A percentile compares a stretch with the other conserved stretches of the same genome.
Evolutionary conservation across 2,797 vertebrate genomes (phyloP).

Genomic region (Clarias pachynema): DNA sequence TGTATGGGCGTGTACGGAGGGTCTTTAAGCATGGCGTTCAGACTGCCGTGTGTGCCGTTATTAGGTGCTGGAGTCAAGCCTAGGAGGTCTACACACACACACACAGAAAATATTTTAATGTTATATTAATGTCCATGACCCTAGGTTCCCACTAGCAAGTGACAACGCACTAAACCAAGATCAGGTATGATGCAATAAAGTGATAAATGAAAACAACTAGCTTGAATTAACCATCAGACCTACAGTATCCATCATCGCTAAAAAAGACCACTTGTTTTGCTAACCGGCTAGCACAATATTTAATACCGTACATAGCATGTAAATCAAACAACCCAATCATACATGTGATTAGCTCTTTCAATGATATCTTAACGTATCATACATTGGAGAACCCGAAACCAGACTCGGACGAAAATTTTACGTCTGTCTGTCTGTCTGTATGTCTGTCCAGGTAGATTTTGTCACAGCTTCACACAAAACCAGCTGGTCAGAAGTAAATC

Average conservation of each 20-base stretch:
- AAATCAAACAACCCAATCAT: no score
- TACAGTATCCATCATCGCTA: neutral
- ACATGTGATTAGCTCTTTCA: no score
- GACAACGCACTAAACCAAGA: neutral
- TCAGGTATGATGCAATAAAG: neutral
- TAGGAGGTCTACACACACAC: conserved; percentile 81
- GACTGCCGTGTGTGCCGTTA: conserved; percentile 92
- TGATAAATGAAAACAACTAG: neutral
- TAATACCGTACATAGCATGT: no score
- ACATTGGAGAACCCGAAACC: no score
- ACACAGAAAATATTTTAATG: conserved; percentile 22
- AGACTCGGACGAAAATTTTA: no score
- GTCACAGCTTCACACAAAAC: no score
- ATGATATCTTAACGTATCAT: no score
- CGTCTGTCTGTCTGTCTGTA: no score
- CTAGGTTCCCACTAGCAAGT: neutral
- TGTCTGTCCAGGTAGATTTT: no score
- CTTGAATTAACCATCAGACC: neutral
- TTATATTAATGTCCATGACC: neutral
- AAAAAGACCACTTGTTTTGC: no score
- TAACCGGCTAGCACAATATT: no score
- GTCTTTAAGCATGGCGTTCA: conserved; percentile 85
- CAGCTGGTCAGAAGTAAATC: no score
- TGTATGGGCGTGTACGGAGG: conserved; percentile 78
- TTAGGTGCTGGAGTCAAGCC: conserved; percentile 91